These are phyloP conservation scores for Callimorpha dominula DNA, from an alignment of 2,888 invertebrate genomes.

Conservation along the genomic window DNA sequence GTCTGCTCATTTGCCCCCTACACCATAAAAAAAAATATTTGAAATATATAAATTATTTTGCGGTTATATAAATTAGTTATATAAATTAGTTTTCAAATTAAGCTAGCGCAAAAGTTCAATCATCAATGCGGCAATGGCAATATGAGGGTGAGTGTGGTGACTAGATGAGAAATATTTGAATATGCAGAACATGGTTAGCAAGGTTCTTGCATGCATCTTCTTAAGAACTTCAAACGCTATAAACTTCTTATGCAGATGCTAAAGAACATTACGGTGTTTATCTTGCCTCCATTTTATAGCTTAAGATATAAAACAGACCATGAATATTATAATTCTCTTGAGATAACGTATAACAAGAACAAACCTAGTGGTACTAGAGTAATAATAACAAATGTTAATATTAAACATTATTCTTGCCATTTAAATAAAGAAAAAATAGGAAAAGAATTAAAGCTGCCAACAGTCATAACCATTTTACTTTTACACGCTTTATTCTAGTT, in stretches of 20 bases:
- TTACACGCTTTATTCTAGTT: neutral
- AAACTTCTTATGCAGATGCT: neutral
- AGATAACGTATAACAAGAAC: neutral
- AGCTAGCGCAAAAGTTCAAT: too few species aligned
- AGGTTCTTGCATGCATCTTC: neutral
- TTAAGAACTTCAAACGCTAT: neutral
- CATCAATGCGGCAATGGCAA: neutral
- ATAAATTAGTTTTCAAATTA: too few species aligned
- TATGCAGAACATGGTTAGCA: neutral
- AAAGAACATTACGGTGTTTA: neutral
- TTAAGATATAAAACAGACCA: neutral
- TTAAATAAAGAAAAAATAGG: neutral
- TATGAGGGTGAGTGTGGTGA: neutral
- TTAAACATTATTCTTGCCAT: neutral
- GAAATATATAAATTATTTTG: too few species aligned
- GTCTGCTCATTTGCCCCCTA: too few species aligned
- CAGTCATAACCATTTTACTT: neutral
- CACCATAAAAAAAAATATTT: too few species aligned
- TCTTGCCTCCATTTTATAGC: neutral
- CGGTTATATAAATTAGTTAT: too few species aligned
- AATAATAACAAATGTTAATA: neutral
- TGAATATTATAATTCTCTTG: neutral
- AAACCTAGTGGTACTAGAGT: neutral
- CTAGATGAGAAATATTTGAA: neutral
- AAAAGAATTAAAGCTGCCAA: neutral